These are phyloP conservation scores for Bryconaethiops microstoma DNA, from an alignment of 2,797 vertebrate species.

Conservation along the genomic window DNA sequence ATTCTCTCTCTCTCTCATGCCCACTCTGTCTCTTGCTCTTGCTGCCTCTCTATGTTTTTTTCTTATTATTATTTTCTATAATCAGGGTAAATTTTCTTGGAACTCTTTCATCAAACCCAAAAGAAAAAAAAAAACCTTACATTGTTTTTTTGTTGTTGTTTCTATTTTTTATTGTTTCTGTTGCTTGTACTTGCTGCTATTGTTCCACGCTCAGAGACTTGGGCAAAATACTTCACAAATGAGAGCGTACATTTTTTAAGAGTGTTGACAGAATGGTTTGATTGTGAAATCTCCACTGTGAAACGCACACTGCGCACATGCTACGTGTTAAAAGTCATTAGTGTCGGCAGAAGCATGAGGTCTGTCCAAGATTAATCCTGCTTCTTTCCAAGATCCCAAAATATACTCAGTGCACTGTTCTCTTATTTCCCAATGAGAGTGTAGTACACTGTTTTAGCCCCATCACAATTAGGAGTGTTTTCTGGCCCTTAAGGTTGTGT, in stretches of 20 bases:
- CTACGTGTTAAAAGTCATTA: slow-evolving; percentile 17
- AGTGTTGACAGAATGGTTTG: slow-evolving; percentile 27
- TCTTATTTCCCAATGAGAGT: background rate
- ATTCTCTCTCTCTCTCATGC: background rate
- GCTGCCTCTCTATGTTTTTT: too few relatives aligned
- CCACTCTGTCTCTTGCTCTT: background rate
- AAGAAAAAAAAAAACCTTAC: too few relatives aligned
- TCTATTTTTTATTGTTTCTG: background rate
- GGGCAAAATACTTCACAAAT: slow-evolving; percentile 45
- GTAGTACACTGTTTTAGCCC: background rate
- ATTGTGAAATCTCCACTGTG: slow-evolving; percentile 27
- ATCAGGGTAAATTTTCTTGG: slow-evolving; percentile 31
- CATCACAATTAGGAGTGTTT: background rate
- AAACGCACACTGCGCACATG: background rate
- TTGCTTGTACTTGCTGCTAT: background rate
- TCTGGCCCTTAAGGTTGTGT: slow-evolving; percentile 9
- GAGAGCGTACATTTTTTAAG: slow-evolving; percentile 43
- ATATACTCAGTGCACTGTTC: background rate
- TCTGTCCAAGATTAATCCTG: background rate
- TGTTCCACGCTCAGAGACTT: slow-evolving; percentile 27
- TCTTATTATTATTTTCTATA: background rate
- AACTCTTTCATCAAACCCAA: slow-evolving; percentile 6
- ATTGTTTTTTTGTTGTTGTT: slow-evolving; percentile 9
- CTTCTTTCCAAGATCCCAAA: background rate
- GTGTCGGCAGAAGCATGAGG: background rate